Evolutionary conservation across 2,113 vertebrate genomes (phyloP).

Genomic region (Brachypodius melanocephalos): DNA sequence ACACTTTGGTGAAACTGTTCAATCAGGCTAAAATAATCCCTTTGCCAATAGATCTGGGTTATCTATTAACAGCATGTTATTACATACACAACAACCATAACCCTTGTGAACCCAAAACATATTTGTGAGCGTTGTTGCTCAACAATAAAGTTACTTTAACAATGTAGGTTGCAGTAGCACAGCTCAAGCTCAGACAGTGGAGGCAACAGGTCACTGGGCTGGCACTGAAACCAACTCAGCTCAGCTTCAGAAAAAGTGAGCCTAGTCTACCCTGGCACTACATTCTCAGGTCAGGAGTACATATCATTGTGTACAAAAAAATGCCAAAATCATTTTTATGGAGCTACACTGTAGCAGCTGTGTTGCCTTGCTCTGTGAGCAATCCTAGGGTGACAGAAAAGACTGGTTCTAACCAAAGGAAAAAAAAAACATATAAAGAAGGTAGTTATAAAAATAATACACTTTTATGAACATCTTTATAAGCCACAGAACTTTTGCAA

Average conservation of each 20-base stretch:
- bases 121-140: not conserved
- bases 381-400: not conserved
- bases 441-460: not conserved
- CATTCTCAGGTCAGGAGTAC: not conserved
- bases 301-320: not conserved
- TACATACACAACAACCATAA: rapidly evolving
- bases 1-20: not conserved
- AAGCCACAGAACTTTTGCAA: not conserved
- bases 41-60: not conserved
- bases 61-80: not conserved
- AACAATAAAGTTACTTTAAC: not conserved
- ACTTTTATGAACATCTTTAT: not conserved
- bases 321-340: not conserved
- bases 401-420: not conserved
- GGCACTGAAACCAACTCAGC: not conserved
- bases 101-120: not conserved
- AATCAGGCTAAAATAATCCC: not conserved
- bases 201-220: not conserved
- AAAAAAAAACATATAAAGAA: not conserved
- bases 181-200: not conserved
- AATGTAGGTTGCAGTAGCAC: not conserved
- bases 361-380: not conserved
- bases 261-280: not conserved
- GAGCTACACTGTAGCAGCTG: not conserved
- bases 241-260: not conserved